Base-by-base conservation (phyloP, 2,113 vertebrate species). In the Pao palembangensis region DNA sequence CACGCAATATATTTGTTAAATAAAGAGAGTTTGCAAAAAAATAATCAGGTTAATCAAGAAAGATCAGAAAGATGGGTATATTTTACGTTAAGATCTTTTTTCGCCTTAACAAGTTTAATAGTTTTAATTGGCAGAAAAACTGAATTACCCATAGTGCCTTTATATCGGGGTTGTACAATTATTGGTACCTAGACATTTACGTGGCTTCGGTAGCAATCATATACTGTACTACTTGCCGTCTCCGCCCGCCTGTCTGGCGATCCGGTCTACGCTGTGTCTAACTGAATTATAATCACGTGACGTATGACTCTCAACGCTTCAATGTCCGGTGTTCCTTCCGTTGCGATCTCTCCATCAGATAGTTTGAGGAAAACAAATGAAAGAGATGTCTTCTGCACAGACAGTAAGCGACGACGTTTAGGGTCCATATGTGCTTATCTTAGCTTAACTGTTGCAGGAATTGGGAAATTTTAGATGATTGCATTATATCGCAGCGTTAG, bases 351-450 rank as follows among this genome's bases (percentile, higher is more conserved):
- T 1, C 23, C 4, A 19, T 41, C 38, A 61, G 38, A 46, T 31
- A 28, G 28, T 18, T 19, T 31, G 42, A 47, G 50, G 34, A 28
- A 2, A 53, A 17, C 2, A 43, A 51, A 28, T 17, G 21, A 47
- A 16, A 64, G 61, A 67, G 3, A 88, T 88, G 87, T 81, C 87
- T 67, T 71, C 83, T 20, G 2, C 63, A 20, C 61, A 69, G 15
- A 41, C 70, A 54, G 87, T 88, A 65, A 77, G 85, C 76, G 53
- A 1, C n/a, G 20, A 15, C 23, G 20, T 44, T 21, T 20, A 43
- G 2, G 3, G 8, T 38, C 1, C 11, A 12, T 38, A 8, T 38
- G 34, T 12, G 34, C 10, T 38, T 38, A 38, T 38, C 3, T 38
- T 38, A 12, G 34, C 25, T 38, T 38, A 8, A 38, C 34, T 38